phyloP scores from a whole-genome alignment of 2,113 vertebrate species.

The Colossoma macropomum region DNA sequence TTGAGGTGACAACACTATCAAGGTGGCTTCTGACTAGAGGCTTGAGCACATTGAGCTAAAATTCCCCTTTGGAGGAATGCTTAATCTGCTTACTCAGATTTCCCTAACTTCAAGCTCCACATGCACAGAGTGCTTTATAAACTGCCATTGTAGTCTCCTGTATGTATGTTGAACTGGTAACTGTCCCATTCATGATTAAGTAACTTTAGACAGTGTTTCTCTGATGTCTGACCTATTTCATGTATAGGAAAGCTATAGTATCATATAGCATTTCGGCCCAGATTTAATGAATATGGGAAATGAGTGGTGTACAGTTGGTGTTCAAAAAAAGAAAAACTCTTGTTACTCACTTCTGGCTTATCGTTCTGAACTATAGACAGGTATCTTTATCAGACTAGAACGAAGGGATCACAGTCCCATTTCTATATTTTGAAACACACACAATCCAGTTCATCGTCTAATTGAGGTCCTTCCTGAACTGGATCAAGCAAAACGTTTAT shows the following conservation, averaged over 20 bases:
- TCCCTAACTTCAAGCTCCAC: constrained; percentile 15
- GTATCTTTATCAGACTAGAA: too few relatives aligned
- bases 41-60: constrained; percentile 10
- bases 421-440: too few relatives aligned
- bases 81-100: constrained; percentile 56
- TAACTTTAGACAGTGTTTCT: neutral
- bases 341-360: neutral
- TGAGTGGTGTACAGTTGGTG: neutral
- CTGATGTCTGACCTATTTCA: constrained; percentile 16
- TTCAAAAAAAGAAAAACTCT: neutral
- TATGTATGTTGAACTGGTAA: neutral
- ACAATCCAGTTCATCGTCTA: neutral
- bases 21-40: neutral
- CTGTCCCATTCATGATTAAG: too few relatives aligned
- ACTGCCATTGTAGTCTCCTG: constrained; percentile 5
- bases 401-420: too few relatives aligned
- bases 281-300: neutral
- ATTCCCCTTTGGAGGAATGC: constrained; percentile 41
- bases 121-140: constrained; percentile 28
- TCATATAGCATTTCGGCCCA: neutral
- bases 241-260: neutral
- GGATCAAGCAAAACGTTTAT: neutral
- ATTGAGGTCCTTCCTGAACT: neutral
- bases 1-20: constrained; percentile 3
- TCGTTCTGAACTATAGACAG: neutral